Base-by-base conservation (phyloP, 2,888 invertebrate genomes). In the Erebia aethiops region DNA sequence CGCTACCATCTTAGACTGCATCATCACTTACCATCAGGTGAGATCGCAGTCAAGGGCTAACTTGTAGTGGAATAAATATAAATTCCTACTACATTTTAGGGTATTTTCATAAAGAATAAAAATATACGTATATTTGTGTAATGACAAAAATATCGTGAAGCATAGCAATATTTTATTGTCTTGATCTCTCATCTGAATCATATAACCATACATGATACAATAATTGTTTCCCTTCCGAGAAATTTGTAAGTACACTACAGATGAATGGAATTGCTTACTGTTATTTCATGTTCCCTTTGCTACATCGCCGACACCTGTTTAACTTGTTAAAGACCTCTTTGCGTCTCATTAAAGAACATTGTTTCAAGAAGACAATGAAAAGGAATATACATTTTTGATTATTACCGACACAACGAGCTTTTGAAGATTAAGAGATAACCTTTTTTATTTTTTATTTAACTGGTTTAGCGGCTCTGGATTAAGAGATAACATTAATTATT, bases 231-330 rank as follows among this genome's bases (percentile, higher is more conserved):
- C 26, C 57, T 71, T 69, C 63, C 58, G 16, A 71, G 67, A 71
- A 69, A 16, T 65, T 69, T 49, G 65, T 70, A 65, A 74, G 58
- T 70, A 69, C 56, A 43, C 46, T 9, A 14, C 13, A 46, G 54
- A 69, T 76, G 74, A 78, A 78, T 76, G 76, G 72, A 71, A 78
- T 77, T 67, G 18, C 66, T 75, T 68, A 65, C 65, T 76, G 77
- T 74, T 73, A 75, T 74, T 72, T 74, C 69, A 68, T 52, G 57
- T 70, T 71, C 66, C 64, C 73, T 74, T 76, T 75, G 56, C 71
- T 69, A 35, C 66, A 72, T 61, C 60, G 73, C 75, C 76, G 77
- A 75, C 77, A 77, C 71, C 76, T 75, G 77, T 61, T 67, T 69
- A n/a, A 66, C 70, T 67, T 46, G 70, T 71, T 77, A 74, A 75